These are phyloP conservation scores for Limnothrissa miodon DNA, from an alignment of 2,113 vertebrate species.

Conservation along the genomic window DNA sequence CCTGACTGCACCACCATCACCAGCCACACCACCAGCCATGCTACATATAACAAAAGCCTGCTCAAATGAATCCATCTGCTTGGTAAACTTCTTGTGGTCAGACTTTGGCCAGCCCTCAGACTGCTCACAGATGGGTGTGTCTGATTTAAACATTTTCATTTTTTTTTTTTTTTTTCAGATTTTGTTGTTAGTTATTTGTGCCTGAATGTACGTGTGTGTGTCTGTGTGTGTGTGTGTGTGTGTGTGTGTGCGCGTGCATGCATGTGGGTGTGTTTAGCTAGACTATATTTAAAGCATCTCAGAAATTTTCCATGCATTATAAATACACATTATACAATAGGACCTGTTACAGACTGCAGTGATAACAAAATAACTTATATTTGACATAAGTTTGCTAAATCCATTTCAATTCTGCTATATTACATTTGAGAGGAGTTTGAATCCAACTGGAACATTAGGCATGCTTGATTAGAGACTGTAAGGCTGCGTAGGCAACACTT, in stretches of 20 bases:
- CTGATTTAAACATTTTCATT: neutral
- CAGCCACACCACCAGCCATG: neutral
- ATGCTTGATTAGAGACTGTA: neutral
- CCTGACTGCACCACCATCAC: slow-evolving; percentile 28
- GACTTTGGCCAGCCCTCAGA: neutral
- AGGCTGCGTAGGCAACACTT: neutral
- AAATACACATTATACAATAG: neutral
- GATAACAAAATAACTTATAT: neutral
- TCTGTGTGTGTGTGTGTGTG: neutral
- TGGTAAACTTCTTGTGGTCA: slow-evolving; percentile 18
- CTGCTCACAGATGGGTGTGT: neutral
- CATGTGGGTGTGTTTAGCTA: neutral
- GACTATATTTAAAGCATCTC: neutral
- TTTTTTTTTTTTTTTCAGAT: too few species aligned
- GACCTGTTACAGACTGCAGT: neutral
- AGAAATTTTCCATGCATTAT: neutral
- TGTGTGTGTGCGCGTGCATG: neutral
- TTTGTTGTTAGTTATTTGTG: neutral
- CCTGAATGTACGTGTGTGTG: neutral
- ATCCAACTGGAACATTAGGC: slow-evolving; percentile 14
- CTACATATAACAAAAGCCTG: neutral
- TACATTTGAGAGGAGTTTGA: neutral
- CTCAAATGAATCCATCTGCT: slow-evolving; percentile 10
- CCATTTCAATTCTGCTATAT: neutral
- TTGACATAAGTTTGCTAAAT: neutral